phyloP scores from a whole-genome alignment of 2,797 vertebrate species.

The Sylvilagus floridanus region DNA sequence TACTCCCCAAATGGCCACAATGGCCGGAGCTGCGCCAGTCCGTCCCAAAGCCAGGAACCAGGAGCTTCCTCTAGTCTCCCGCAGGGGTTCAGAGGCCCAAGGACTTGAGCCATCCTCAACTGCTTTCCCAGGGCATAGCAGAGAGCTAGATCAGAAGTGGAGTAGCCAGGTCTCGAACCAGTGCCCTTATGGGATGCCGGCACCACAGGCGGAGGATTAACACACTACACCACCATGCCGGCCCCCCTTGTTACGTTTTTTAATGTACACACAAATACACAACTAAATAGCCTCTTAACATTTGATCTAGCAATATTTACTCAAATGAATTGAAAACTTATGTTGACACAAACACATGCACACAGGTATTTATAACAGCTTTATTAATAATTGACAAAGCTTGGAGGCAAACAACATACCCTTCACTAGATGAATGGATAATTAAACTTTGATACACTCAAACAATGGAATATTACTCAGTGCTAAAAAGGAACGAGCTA shows the following conservation, averaged over 20 bases:
- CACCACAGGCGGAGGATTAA: too few species aligned
- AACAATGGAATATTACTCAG: not conserved
- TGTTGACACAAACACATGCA: not conserved
- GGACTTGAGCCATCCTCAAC: too few species aligned
- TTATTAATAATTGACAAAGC: conserved; percentile 22
- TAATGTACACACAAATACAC: not conserved
- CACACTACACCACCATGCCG: too few species aligned
- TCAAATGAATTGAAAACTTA: conserved; percentile 1
- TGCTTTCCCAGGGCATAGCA: too few species aligned
- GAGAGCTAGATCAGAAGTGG: too few species aligned
- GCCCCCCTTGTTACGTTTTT: not conserved
- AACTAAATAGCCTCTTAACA: conserved; percentile 22
- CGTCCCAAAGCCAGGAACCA: too few species aligned
- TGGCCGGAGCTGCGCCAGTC: too few species aligned
- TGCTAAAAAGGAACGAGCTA: conserved; percentile 24
- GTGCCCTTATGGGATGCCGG: too few species aligned
- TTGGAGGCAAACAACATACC: not conserved
- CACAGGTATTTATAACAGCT: not conserved
- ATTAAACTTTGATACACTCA: not conserved
- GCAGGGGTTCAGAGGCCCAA: too few species aligned
- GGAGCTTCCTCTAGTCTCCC: too few species aligned
- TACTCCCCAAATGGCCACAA: too few species aligned
- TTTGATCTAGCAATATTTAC: not conserved
- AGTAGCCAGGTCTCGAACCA: too few species aligned
- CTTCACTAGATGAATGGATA: conserved; percentile 17